A percentile compares a stretch with the other conserved stretches of the same genome.
phyloP scores from a whole-genome alignment of 53 echinoderm and acorn worm species.

The Zoroaster sp. region DNA sequence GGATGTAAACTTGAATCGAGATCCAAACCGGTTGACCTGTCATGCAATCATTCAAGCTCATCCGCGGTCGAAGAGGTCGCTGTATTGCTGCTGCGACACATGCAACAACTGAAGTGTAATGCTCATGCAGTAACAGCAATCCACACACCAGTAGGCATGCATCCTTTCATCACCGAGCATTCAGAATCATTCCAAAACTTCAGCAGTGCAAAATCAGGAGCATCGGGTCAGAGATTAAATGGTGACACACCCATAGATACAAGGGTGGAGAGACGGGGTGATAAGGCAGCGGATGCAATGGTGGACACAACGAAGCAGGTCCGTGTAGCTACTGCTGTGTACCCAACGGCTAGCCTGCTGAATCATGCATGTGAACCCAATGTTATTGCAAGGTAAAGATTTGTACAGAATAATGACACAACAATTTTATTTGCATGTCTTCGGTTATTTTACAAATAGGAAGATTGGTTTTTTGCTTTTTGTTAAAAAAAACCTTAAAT shows the following conservation, averaged over 20 bases:
- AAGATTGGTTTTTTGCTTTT: too few species aligned
- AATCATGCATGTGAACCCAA: slow-evolving; percentile 94
- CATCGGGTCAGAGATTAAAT: not conserved
- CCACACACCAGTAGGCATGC: not conserved
- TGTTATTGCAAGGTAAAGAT: slow-evolving; percentile 77
- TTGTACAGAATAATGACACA: too few species aligned
- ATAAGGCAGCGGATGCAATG: not conserved
- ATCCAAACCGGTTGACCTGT: not conserved
- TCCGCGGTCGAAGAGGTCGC: not conserved
- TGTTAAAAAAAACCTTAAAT: too few species aligned
- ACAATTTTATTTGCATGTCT: not conserved
- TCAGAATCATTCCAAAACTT: not conserved
- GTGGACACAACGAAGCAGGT: slow-evolving; percentile 73
- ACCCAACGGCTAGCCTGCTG: slow-evolving; percentile 78
- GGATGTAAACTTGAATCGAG: not conserved
- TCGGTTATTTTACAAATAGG: too few species aligned
- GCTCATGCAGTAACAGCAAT: slow-evolving; percentile 90
- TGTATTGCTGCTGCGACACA: slow-evolving; percentile 52
- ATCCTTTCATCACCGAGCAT: not conserved
- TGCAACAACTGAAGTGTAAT: slow-evolving; percentile 84
- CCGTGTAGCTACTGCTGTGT: slow-evolving; percentile 87
- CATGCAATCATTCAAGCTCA: not conserved
- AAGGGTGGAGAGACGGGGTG: not conserved
- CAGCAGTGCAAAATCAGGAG: not conserved
- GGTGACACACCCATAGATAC: not conserved